Conservation (phyloP, 2,888 invertebrate genomes). For the Eristalis pertinax region DNA sequence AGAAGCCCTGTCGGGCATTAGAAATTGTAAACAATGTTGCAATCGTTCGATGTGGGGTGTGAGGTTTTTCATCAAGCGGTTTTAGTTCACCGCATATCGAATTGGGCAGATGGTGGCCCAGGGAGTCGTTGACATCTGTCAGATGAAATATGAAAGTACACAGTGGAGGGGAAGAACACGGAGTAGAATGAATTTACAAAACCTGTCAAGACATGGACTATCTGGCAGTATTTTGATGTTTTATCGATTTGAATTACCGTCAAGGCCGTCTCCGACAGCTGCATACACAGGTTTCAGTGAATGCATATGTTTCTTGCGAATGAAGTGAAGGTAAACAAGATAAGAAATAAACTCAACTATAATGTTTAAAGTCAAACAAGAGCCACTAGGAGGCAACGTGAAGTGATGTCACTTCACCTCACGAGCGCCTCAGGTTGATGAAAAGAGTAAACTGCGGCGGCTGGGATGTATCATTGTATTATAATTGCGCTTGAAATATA, state of each 20-base stretch:
- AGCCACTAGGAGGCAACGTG: background rate
- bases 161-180: background rate
- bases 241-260: background rate
- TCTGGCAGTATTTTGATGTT: background rate
- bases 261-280: background rate
- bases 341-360: background rate
- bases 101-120: background rate
- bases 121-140: background rate
- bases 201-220: background rate
- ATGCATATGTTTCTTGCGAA: background rate
- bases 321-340: background rate
- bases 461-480: background rate
- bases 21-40: background rate
- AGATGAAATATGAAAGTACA: background rate
- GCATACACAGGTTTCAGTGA: background rate
- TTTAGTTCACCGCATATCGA: background rate
- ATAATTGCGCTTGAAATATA: no score
- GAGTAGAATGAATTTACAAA: background rate
- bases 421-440: background rate
- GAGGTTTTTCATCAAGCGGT: background rate
- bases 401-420: background rate
- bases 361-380: background rate
- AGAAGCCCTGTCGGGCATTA: background rate
- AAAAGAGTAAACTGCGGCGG: background rate
- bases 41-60: background rate